phyloP scores from a whole-genome alignment of 2,797 vertebrate species.

The Gambusia yucatana region DNA sequence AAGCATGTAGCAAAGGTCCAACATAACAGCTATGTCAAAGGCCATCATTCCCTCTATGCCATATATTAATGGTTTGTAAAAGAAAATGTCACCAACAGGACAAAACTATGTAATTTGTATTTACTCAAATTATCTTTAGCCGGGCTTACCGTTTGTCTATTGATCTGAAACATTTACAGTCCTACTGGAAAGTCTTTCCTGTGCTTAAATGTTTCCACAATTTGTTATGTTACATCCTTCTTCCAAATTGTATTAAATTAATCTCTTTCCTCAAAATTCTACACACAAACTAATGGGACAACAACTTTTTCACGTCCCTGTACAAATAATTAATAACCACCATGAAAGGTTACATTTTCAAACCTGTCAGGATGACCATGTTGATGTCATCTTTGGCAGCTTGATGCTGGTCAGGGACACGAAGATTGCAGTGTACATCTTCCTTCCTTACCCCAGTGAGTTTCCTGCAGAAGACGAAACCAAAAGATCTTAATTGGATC shows the following conservation, averaged over 20 bases:
- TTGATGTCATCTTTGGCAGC: slow-evolving; percentile 77
- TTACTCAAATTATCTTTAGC: background rate
- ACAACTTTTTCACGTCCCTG: background rate
- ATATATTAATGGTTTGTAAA: background rate
- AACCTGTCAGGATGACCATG: slow-evolving; percentile 80
- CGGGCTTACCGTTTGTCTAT: background rate
- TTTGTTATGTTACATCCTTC: too few relatives aligned
- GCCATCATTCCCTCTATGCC: background rate
- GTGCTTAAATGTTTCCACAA: too few relatives aligned
- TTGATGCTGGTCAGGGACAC: slow-evolving; percentile 73
- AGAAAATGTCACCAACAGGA: background rate
- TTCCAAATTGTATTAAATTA: too few relatives aligned
- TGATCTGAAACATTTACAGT: background rate
- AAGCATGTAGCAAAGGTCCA: background rate
- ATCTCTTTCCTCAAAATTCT: too few relatives aligned
- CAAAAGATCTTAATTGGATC: background rate
- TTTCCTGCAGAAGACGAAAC: slow-evolving; percentile 54
- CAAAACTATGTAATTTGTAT: background rate
- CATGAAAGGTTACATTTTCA: slow-evolving; percentile 6
- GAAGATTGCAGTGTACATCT: slow-evolving; percentile 77
- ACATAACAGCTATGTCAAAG: background rate
- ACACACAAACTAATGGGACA: background rate
- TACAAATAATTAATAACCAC: background rate
- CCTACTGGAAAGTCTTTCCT: too few relatives aligned
- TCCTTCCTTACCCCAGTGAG: slow-evolving; percentile 75